Evolutionary conservation across 2,797 vertebrate species (phyloP), one percentile per base, ranked within the genome.

Genomic region (Xenops minutus): DNA sequence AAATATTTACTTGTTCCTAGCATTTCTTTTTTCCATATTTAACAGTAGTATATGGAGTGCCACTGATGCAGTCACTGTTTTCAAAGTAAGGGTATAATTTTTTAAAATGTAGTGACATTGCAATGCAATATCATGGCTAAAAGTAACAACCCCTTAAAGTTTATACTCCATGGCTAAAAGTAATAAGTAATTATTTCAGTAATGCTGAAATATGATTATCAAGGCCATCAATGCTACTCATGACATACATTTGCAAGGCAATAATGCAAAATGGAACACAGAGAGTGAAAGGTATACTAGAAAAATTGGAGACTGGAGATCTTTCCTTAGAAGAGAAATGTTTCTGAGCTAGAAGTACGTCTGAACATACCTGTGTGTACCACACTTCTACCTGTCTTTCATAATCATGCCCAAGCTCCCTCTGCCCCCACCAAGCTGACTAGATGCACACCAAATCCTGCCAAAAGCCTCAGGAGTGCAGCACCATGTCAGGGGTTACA

Each of bases 341-440:
- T 49, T 69, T 74, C 56, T 34, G 36, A 81, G 34, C 23, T 74
- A 58, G 44, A 87, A 74, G 71, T 46, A 10, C 10, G 6, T n/a
- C 67, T 64, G 30, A 78, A 41, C 17, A 13, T 7, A 36, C 0
- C 0, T 56, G 7, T 26, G 29, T 51, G 14, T 20, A 27, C 18
- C 44, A 67, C 24, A 18, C 5, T 46, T 81, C 27, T 48, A 34
- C 13, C 16, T 34, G 32, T 66, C 32, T 77, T 85, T 58, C 44
- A 30, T 0, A 82, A 54, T 9, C 3, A 49, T 8, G n/a, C n/a
- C 14, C 51, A 63, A 78, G 12, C 7, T 41, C 34, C 34, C 15
- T 63, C 54, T 81, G 27, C 58, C 30, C 14, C 12, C 43, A 26
- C 18, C 51, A 39, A 54, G 19, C 7, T 77, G 64, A 14, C 12